Evolutionary conservation across 2,797 vertebrate species (phyloP).

Genomic region (Telmatherina bonti): DNA sequence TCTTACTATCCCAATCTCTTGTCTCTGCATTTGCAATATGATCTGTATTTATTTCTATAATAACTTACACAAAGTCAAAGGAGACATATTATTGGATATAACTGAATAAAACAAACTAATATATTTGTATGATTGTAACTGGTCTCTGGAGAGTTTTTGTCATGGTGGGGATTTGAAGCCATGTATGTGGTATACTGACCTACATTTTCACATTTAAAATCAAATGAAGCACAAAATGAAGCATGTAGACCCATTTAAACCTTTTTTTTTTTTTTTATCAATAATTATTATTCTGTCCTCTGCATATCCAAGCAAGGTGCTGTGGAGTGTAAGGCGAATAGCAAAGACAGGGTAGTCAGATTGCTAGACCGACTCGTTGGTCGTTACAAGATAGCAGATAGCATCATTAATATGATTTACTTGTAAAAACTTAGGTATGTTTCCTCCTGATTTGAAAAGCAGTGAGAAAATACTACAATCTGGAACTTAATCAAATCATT

Average conservation of each 20-base stretch:
- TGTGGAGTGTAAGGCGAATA: too few species aligned
- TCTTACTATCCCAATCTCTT: constrained; percentile 69
- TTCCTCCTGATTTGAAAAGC: not conserved
- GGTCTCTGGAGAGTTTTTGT: constrained; percentile 61
- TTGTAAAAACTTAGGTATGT: too few species aligned
- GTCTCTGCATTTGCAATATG: constrained; percentile 87
- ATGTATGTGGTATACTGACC: not conserved
- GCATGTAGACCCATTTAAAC: too few species aligned
- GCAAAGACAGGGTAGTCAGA: too few species aligned
- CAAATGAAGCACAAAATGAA: too few species aligned
- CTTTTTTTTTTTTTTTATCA: too few species aligned
- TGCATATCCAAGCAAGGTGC: not conserved
- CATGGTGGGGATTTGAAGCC: not conserved
- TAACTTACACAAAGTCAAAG: constrained; percentile 83
- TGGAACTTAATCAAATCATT: too few species aligned
- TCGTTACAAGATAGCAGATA: too few species aligned
- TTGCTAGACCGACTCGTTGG: too few species aligned
- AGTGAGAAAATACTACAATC: not conserved
- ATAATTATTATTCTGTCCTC: not conserved
- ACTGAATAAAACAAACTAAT: constrained; percentile 90
- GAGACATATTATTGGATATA: constrained; percentile 87
- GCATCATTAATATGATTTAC: too few species aligned
- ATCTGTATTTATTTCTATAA: constrained; percentile 88
- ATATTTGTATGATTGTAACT: constrained; percentile 90
- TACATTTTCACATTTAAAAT: too few species aligned